A percentile compares a stretch with the other conserved stretches of the same genome.
These are phyloP conservation scores for Rhinoderma darwinii DNA, from an alignment of 2,113 vertebrate species.

Conservation along the genomic window DNA sequence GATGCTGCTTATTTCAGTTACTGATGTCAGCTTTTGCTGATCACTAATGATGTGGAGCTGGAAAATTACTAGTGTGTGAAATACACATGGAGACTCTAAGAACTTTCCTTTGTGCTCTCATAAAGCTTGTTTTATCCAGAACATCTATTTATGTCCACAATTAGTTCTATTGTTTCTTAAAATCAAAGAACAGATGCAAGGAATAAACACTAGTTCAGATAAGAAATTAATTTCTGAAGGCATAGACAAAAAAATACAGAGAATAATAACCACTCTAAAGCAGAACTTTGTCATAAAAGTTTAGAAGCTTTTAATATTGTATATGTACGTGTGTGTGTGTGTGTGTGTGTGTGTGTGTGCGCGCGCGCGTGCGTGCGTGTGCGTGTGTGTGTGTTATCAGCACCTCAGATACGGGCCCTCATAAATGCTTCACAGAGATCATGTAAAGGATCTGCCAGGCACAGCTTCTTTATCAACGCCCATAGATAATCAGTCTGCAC, in stretches of 20 bases:
- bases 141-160: conserved; percentile 54
- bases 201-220: conserved; percentile 44
- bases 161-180: conserved; percentile 57
- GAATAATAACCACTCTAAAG: neutral
- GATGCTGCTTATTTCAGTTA: conserved; percentile 44
- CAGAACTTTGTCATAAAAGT: conserved; percentile 6
- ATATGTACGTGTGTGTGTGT: too few species aligned
- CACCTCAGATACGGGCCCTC: too few species aligned
- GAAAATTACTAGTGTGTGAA: conserved; percentile 58
- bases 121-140: conserved; percentile 56
- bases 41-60: conserved; percentile 44
- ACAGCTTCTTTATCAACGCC: too few species aligned
- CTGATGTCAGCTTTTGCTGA: conserved; percentile 41
- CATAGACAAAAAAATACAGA: conserved; percentile 32
- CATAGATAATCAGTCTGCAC: too few species aligned
- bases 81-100: conserved; percentile 40
- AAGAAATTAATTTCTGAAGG: conserved; percentile 45
- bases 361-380: too few species aligned
- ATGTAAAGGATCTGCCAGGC: too few species aligned
- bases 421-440: too few species aligned
- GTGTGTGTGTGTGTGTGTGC: too few species aligned
- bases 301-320: neutral
- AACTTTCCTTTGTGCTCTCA: conserved; percentile 52
- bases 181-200: conserved; percentile 55
- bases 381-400: too few species aligned